Conservation (phyloP, 2,113 vertebrate genomes). For the Camelus dromedarius region DNA sequence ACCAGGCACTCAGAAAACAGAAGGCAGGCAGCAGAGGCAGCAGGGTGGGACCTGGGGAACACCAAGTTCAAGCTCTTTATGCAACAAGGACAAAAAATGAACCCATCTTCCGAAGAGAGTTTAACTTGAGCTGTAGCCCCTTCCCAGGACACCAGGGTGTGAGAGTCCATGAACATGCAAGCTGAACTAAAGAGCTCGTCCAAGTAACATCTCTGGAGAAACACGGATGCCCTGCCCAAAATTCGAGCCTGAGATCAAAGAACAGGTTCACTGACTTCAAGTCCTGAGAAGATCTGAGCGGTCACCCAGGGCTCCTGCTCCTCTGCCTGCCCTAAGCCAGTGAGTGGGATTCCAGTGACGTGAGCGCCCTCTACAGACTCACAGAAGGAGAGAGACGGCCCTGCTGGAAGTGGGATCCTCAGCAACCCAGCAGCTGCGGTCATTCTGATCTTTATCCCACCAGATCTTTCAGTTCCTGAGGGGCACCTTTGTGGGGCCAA, state of each 20-base stretch:
- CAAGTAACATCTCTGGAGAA: background rate
- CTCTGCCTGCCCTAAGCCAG: background rate
- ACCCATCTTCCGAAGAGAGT: background rate
- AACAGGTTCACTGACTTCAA: background rate
- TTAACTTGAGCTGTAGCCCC: background rate
- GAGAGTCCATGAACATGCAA: background rate
- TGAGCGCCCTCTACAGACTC: constrained; percentile 83
- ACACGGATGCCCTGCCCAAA: background rate
- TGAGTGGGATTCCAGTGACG: constrained; percentile 22
- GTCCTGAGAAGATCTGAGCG: background rate
- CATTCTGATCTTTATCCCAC: background rate
- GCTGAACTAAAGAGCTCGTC: background rate
- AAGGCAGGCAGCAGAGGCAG: background rate
- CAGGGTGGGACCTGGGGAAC: background rate
- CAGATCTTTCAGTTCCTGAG: background rate
- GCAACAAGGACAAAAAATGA: background rate
- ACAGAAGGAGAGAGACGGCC: background rate
- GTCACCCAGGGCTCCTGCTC: background rate
- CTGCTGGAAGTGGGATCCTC: background rate
- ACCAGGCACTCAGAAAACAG: background rate
- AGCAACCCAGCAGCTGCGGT: background rate
- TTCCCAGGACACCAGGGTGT: background rate
- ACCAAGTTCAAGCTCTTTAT: background rate
- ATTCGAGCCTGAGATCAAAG: background rate
- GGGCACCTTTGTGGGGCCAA: background rate